Conservation (phyloP, 1,140 invertebrate genomes). For the Bilobella aurantiaca region DNA sequence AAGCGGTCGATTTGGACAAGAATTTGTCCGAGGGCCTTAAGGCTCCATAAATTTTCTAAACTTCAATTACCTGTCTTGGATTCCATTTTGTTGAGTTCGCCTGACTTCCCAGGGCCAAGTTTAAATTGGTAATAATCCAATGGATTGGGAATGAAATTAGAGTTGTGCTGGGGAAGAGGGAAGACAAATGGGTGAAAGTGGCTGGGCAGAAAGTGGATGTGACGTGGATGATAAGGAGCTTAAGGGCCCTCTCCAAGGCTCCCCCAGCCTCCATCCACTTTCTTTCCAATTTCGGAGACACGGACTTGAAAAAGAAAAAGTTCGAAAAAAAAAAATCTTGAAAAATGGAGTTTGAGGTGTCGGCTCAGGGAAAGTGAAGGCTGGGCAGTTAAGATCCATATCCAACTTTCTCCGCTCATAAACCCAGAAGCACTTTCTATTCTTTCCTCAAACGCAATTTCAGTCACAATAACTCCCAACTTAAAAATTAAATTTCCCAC, state of each 20-base stretch:
- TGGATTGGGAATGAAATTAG: no score
- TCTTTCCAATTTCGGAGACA: neutral
- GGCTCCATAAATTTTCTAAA: no score
- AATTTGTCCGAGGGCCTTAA: no score
- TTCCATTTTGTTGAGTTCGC: neutral
- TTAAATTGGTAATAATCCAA: neutral
- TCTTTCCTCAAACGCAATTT: neutral
- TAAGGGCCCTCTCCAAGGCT: no score
- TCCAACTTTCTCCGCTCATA: neutral
- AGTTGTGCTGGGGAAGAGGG: no score
- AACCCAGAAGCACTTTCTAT: no score
- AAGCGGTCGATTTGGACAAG: no score
- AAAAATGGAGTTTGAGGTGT: neutral
- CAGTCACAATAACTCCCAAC: neutral
- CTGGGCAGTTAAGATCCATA: neutral
- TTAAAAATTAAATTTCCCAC: no score
- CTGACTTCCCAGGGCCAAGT: neutral
- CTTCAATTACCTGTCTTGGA: neutral
- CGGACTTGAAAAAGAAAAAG: neutral
- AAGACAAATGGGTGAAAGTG: no score
- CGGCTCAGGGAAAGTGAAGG: neutral
- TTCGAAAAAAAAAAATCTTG: neutral
- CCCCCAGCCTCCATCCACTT: neutral
- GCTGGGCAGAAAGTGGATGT: no score
- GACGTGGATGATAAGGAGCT: no score